These are phyloP conservation scores for Eubasilissa regina DNA, from an alignment of 1,140 invertebrate genomes.

Conservation along the genomic window DNA sequence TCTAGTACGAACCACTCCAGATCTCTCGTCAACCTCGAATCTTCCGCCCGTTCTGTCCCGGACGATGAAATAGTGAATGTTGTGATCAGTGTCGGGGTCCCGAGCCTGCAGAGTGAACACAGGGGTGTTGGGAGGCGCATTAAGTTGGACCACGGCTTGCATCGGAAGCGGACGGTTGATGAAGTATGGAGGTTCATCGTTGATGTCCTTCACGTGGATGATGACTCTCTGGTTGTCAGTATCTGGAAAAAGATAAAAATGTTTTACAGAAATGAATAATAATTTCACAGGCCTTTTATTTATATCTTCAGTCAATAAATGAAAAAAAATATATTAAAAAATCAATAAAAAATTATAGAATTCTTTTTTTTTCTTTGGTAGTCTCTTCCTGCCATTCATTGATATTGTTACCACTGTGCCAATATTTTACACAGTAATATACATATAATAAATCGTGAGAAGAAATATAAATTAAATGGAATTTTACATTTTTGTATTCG, in stretches of 20 bases:
- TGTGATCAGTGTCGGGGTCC: constrained; percentile 94
- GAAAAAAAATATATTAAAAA: too few species aligned
- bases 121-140: constrained; percentile 94
- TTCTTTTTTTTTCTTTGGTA: too few species aligned
- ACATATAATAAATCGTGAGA: too few species aligned
- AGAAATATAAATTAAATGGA: too few species aligned
- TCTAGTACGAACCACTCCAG: constrained; percentile 92
- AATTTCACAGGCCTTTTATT: too few species aligned
- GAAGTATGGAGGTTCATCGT: constrained; percentile 96
- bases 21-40: constrained; percentile 93
- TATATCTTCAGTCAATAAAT: too few species aligned
- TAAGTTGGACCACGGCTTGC: constrained; percentile 95
- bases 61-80: constrained; percentile 96
- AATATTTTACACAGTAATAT: too few species aligned
- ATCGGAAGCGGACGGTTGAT: constrained; percentile 96
- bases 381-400: too few species aligned
- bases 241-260: constrained; percentile 75
- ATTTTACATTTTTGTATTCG: too few species aligned
- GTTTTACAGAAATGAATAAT: too few species aligned
- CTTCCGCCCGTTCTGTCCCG: constrained; percentile 85
- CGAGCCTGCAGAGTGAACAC: constrained; percentile 96
- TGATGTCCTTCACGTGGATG: constrained; percentile 96
- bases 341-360: too few species aligned
- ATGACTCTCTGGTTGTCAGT: constrained; percentile 96
- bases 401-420: too few species aligned